Evolutionary conservation across 2,113 vertebrate genomes (phyloP).

Genomic region (Serinus canaria): DNA sequence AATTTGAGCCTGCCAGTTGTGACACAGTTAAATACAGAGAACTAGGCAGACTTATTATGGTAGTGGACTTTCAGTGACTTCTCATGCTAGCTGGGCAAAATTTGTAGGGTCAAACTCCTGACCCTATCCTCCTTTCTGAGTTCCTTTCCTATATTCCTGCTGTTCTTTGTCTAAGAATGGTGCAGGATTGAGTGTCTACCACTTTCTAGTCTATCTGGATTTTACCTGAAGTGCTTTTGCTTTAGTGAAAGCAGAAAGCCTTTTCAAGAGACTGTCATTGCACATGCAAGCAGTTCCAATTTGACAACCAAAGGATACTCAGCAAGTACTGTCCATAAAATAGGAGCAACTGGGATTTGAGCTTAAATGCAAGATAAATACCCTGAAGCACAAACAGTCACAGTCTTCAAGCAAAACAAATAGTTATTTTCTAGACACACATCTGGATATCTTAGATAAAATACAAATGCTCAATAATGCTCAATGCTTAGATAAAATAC

Average conservation of each 20-base stretch:
- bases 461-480: background rate
- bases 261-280: background rate
- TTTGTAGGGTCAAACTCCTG: slow-evolving; percentile 55
- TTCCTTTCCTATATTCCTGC: background rate
- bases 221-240: background rate
- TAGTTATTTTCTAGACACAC: background rate
- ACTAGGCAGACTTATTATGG: background rate
- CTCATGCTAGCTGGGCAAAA: slow-evolving; percentile 63
- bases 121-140: slow-evolving; percentile 35
- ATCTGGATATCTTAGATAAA: background rate
- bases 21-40: background rate
- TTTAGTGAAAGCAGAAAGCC: background rate
- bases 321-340: background rate
- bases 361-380: background rate
- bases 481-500: background rate
- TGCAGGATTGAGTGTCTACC: background rate
- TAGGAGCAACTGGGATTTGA: background rate
- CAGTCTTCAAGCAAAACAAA: background rate
- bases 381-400: background rate
- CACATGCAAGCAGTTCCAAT: background rate
- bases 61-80: slow-evolving; percentile 46
- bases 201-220: background rate
- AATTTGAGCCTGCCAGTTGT: background rate
- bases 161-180: background rate
- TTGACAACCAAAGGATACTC: background rate